phyloP scores from a whole-genome alignment of 2,113 vertebrate species.

The Macquaria ambigua region DNA sequence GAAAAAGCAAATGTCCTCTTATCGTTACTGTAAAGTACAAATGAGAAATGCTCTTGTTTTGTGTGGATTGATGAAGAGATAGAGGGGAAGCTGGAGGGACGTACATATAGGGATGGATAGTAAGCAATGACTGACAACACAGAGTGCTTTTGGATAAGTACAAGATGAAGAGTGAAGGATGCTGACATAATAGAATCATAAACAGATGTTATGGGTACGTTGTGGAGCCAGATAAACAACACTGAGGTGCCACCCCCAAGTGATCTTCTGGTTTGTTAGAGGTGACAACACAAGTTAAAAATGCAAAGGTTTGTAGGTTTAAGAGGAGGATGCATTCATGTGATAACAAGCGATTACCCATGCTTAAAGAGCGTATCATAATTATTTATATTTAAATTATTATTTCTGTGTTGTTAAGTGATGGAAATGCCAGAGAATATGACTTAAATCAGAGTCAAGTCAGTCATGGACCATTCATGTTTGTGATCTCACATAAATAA shows the following conservation, averaged over 20 bases:
- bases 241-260: background rate
- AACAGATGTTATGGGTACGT: background rate
- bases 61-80: background rate
- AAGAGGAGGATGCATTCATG: background rate
- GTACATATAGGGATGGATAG: too few species aligned
- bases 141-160: background rate
- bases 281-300: background rate
- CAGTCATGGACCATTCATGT: background rate
- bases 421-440: background rate
- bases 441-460: background rate
- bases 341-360: background rate
- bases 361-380: background rate
- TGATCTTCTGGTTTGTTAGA: background rate
- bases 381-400: background rate
- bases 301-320: background rate
- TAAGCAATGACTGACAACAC: background rate
- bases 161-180: background rate
- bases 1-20: background rate
- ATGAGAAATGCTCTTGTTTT: background rate
- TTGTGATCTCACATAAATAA: too few species aligned
- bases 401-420: too few species aligned
- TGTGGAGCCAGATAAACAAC: background rate
- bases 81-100: background rate
- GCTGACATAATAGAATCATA: background rate
- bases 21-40: background rate